Conservation (phyloP, 2,888 invertebrate genomes). For the Macrophya annulata region DNA sequence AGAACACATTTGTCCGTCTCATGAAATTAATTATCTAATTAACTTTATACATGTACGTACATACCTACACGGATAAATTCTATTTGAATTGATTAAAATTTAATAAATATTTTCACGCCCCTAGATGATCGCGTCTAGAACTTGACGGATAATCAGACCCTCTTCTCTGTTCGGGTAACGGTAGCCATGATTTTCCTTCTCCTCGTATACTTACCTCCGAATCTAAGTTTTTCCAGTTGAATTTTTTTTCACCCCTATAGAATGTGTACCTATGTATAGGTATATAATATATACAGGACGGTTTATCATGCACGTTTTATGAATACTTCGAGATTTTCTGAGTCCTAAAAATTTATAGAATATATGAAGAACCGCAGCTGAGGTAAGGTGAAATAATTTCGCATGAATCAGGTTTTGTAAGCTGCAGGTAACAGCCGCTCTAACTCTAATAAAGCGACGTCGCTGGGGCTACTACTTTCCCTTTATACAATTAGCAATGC, state of each 20-base stretch:
- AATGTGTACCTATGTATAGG: no score
- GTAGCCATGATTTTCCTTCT: neutral
- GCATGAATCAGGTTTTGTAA: slow-evolving; percentile 38
- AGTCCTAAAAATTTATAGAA: neutral
- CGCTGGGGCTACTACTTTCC: slow-evolving; percentile 39
- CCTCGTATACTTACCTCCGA: neutral
- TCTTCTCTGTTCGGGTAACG: neutral
- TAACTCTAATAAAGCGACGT: slow-evolving; percentile 35
- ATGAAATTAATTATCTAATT: no score
- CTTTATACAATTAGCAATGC: slow-evolving; percentile 50
- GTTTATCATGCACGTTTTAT: neutral
- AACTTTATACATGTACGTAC: neutral
- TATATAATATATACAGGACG: neutral
- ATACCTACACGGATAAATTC: neutral
- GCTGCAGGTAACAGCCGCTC: slow-evolving; percentile 16
- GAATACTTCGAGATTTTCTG: neutral
- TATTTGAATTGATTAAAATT: neutral
- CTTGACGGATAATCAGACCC: slow-evolving; percentile 9
- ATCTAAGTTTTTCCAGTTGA: neutral
- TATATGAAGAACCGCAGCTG: slow-evolving; percentile 9
- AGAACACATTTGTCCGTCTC: no score
- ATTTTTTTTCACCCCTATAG: neutral
- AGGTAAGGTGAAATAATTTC: slow-evolving; percentile 31
- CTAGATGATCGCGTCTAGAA: neutral
- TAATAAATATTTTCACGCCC: neutral